Conservation (phyloP, 23 tunicate genomes). For the Halocynthia roretzi region DNA sequence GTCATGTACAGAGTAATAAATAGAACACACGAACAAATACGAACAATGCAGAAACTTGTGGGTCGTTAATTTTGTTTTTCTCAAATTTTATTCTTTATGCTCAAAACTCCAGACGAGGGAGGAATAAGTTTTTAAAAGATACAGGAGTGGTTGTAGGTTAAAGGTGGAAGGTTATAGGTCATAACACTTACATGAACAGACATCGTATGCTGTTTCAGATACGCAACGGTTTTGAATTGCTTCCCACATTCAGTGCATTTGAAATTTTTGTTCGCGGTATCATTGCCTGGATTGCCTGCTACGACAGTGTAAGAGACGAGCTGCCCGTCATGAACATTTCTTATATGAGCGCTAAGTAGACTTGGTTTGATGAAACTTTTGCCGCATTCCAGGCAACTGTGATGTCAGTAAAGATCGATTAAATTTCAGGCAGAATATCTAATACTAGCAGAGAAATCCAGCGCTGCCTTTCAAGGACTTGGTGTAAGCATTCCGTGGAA, state of each 20-base stretch:
- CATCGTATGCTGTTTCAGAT: conserved; percentile 65
- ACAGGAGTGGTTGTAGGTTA: too few relatives aligned
- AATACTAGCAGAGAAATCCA: too few relatives aligned
- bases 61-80: too few relatives aligned
- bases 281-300: background rate
- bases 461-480: too few relatives aligned
- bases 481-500: too few relatives aligned
- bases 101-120: background rate
- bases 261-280: background rate
- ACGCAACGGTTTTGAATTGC: conserved; percentile 35
- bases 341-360: conserved; percentile 47
- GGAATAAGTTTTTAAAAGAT: background rate
- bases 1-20: conserved; percentile 2
- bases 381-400: conserved; percentile 63
- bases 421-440: too few relatives aligned
- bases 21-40: background rate
- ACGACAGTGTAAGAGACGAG: background rate
- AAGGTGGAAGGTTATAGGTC: too few relatives aligned
- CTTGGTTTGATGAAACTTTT: conserved; percentile 65
- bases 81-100: too few relatives aligned
- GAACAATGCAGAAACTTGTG: background rate
- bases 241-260: conserved; percentile 58
- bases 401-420: too few relatives aligned
- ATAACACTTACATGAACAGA: conserved; percentile 68
- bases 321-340: conserved; percentile 45